phyloP scores from a whole-genome alignment of 2,888 invertebrate species.

The Cephus spinipes region DNA sequence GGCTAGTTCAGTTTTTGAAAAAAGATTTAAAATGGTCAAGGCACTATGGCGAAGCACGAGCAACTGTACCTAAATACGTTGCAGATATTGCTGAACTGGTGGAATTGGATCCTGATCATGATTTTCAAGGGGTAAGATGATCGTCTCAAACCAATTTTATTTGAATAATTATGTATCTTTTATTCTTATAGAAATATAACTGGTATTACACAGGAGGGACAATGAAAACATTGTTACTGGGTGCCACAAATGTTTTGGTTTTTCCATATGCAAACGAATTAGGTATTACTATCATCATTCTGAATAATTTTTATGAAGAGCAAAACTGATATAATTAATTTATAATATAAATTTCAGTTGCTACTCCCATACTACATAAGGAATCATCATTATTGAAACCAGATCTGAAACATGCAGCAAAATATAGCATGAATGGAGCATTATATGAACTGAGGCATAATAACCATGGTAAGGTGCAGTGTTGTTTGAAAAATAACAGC shows the following conservation, averaged over 20 bases:
- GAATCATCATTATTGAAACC: slow-evolving; percentile 51
- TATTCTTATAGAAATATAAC: slow-evolving; percentile 53
- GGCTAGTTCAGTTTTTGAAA: slow-evolving; percentile 19
- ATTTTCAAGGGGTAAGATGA: slow-evolving; percentile 54
- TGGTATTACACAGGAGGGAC: slow-evolving; percentile 63
- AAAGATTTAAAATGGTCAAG: slow-evolving; percentile 40
- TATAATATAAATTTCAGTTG: slow-evolving; percentile 37
- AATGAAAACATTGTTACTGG: slow-evolving; percentile 40
- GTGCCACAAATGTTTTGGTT: slow-evolving; percentile 46
- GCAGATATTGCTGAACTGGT: slow-evolving; percentile 54
- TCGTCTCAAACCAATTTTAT: too few species aligned
- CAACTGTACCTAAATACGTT: slow-evolving; percentile 49
- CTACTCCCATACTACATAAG: slow-evolving; percentile 40
- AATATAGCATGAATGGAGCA: slow-evolving; percentile 40
- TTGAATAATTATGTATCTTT: neutral
- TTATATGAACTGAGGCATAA: slow-evolving; percentile 47
- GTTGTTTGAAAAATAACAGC: neutral
- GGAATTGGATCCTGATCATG: slow-evolving; percentile 59
- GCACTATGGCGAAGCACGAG: slow-evolving; percentile 12
- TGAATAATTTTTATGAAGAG: neutral
- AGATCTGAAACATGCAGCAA: slow-evolving; percentile 45
- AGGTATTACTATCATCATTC: slow-evolving; percentile 36
- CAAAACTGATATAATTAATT: neutral
- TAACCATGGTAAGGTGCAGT: slow-evolving; percentile 40
- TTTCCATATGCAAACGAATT: slow-evolving; percentile 58